phyloP scores from a whole-genome alignment of 2,113 vertebrate genomes.

The Oxyruncus cristatus region DNA sequence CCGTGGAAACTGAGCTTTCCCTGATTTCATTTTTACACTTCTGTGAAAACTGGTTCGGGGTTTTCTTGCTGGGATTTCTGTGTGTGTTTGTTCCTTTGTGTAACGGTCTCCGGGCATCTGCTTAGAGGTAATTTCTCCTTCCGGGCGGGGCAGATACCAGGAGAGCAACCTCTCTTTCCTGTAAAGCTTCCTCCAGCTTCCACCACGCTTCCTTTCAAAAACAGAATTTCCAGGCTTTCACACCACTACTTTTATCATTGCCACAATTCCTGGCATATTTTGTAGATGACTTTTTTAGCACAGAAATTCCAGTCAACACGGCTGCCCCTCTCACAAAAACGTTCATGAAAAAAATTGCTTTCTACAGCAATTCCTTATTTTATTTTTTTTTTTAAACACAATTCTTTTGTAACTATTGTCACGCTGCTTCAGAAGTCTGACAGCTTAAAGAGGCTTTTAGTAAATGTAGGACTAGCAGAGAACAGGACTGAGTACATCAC shows the following conservation, averaged over 20 bases:
- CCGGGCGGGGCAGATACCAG: conserved; percentile 2
- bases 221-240: conserved; percentile 9
- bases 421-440: background rate
- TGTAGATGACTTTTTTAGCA: background rate
- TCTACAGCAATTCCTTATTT: background rate
- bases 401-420: background rate
- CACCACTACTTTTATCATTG: background rate
- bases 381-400: background rate
- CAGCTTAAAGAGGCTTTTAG: conserved; percentile 4
- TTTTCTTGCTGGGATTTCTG: background rate
- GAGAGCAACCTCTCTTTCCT: conserved; percentile 1
- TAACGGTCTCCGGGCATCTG: background rate
- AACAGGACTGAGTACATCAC: background rate
- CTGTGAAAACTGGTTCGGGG: background rate
- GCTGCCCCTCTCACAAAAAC: background rate
- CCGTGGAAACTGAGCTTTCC: background rate
- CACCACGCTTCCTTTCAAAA: conserved; percentile 36
- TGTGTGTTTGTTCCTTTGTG: conserved; percentile 21
- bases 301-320: conserved; percentile 4
- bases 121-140: background rate
- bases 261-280: conserved; percentile 50
- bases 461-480: background rate
- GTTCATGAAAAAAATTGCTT: background rate
- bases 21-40: background rate
- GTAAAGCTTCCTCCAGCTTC: conserved; percentile 40